Evolutionary conservation across 2,797 vertebrate genomes (phyloP).

Genomic region (Notoglanidium macrostoma): DNA sequence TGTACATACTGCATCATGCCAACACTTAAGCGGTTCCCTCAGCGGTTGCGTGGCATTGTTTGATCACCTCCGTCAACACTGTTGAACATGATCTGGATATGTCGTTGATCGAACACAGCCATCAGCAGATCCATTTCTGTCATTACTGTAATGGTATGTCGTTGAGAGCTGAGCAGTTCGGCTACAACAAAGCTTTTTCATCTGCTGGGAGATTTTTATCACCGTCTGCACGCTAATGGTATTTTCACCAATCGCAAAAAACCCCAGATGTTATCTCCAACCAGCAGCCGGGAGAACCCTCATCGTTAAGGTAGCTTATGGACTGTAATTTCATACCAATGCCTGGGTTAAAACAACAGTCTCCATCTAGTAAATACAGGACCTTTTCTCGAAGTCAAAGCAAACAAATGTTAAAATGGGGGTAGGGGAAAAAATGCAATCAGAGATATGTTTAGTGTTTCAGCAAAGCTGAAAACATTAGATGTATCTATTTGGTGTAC

Average conservation of each 20-base stretch:
- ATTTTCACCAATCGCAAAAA: conserved; percentile 63
- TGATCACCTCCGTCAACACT: neutral
- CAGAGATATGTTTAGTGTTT: neutral
- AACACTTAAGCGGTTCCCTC: conserved; percentile 1
- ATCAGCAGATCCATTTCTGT: conserved; percentile 25
- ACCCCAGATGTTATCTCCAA: conserved; percentile 54
- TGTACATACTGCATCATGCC: conserved; percentile 2
- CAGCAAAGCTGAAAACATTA: neutral
- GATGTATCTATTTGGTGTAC: neutral
- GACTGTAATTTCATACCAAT: conserved; percentile 67
- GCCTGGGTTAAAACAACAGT: conserved; percentile 74
- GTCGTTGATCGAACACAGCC: conserved; percentile 9
- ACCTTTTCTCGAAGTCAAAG: conserved; percentile 65
- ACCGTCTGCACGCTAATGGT: conserved; percentile 54
- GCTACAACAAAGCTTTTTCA: conserved; percentile 30
- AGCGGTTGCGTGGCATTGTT: neutral
- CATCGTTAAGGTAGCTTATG: conserved; percentile 58
- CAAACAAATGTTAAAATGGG: conserved; percentile 46
- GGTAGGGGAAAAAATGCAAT: neutral
- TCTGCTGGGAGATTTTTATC: conserved; percentile 56
- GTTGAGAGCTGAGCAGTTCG: conserved; percentile 25
- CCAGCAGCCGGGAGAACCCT: conserved; percentile 49
- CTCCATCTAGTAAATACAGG: conserved; percentile 66
- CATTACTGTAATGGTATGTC: conserved; percentile 22
- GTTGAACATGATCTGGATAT: neutral